Evolutionary conservation across 2,888 invertebrate genomes (phyloP).

Genomic region (Dilophus febrilis): DNA sequence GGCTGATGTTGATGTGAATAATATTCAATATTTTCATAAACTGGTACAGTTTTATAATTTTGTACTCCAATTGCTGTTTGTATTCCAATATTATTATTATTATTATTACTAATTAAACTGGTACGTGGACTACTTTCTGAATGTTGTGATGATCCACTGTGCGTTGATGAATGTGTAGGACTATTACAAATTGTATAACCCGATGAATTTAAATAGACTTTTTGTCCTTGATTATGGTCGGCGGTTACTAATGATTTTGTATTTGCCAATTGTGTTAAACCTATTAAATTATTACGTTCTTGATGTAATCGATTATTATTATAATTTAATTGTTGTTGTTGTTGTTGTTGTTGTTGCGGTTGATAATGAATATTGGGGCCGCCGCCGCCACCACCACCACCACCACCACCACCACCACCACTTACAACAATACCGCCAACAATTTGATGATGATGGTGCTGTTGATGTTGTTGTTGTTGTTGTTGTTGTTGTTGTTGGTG

Average conservation of each 20-base stretch:
- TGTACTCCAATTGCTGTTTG: constrained; percentile 13
- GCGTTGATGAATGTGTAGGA: constrained; percentile 42
- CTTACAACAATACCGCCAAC: no score
- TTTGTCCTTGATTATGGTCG: not conserved
- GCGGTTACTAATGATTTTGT: constrained; percentile 41
- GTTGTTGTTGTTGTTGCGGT: constrained; percentile 15
- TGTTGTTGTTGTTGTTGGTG: no score
- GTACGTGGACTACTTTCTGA: constrained; percentile 31
- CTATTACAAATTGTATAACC: constrained; percentile 24
- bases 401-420: no score
- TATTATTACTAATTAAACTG: constrained; percentile 17
- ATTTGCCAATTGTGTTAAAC: constrained; percentile 60
- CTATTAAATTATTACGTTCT: constrained; percentile 58
- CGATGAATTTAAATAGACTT: constrained; percentile 6
- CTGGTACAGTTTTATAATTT: constrained; percentile 29
- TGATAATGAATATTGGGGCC: no score
- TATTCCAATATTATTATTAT: no score
- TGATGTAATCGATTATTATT: no score
- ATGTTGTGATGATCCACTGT: constrained; percentile 42
- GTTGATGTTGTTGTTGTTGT: no score
- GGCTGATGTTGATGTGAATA: constrained; percentile 40
- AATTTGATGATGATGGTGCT: no score
- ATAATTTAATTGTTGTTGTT: constrained; percentile 21
- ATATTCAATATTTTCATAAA: constrained; percentile 73
- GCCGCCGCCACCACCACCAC: no score